These are phyloP conservation scores for Forbesichthys papilliferus DNA, from an alignment of 2,113 vertebrate species.

Conservation along the genomic window DNA sequence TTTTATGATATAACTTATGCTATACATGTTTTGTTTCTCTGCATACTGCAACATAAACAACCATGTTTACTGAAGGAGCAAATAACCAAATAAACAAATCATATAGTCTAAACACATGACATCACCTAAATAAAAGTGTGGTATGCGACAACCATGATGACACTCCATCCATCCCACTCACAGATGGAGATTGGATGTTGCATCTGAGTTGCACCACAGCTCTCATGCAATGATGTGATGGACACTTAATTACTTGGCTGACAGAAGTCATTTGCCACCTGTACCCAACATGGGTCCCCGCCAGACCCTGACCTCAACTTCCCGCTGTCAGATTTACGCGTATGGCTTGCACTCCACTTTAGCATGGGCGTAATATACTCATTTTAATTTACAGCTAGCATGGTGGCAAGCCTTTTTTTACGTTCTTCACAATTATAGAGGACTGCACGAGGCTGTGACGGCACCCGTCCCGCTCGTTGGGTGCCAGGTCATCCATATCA, in stretches of 20 bases:
- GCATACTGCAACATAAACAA: no score
- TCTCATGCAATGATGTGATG: slow-evolving; percentile 70
- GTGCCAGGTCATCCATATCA: slow-evolving; percentile 1
- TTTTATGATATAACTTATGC: no score
- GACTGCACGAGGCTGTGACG: background rate
- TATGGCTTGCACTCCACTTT: slow-evolving; percentile 45
- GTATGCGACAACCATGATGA: slow-evolving; percentile 52
- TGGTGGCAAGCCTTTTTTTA: background rate
- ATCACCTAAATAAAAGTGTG: background rate
- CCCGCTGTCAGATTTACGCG: slow-evolving; percentile 55
- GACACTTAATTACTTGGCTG: slow-evolving; percentile 79
- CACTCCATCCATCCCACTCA: slow-evolving; percentile 48
- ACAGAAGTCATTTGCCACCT: slow-evolving; percentile 72
- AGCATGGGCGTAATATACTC: slow-evolving; percentile 23
- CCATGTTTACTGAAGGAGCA: background rate
- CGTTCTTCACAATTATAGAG: background rate
- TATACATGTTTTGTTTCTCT: no score
- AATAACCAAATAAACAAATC: background rate
- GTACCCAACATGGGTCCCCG: slow-evolving; percentile 68
- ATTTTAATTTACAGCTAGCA: background rate
- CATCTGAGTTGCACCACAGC: slow-evolving; percentile 55
- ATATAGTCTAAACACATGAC: background rate
- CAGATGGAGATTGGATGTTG: slow-evolving; percentile 67
- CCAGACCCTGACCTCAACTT: slow-evolving; percentile 69
- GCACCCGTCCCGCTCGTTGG: background rate